Base-by-base conservation (phyloP, 2,113 vertebrate genomes). In the Pangasianodon hypophthalmus region DNA sequence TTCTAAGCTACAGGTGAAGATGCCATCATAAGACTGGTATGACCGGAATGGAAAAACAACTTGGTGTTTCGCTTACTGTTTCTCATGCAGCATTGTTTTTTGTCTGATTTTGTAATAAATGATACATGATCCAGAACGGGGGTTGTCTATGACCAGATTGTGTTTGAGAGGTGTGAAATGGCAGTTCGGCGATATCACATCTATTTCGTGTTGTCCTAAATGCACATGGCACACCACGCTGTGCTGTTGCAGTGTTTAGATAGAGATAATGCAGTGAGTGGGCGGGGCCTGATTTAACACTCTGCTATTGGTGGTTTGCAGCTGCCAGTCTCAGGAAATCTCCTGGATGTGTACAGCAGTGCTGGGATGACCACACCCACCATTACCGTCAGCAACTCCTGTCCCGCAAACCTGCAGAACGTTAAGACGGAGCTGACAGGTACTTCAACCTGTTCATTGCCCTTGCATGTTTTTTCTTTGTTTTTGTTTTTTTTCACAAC, bases 361-460 rank as follows among this genome's bases (percentile, higher is more conserved):
- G 88, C 94, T 24, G 95, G 95, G 2, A 93, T 95, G 92, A 85
- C 95, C 46, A 93, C 95, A 0, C 95, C 96, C 29, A 93, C 94
- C 54, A 91, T 97, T 88, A 94, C 95, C 1, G 92, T 96, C 88
- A 98, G 97, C 93, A 98, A 97, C 95, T 98, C 97, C 87, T 98
- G 97, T 85, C 97, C 97, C 0, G 97, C 97, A 3, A 95, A 98
- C 90, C 95, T 98, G 87, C 95, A 96, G 19, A 94, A 94, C 16
- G 93, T 97, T 92, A 98, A 97, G 93, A 94, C 48, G 3, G 97
- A 98, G 92, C 91, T 97, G 87, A 95, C 91, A 4, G 97, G 97
- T 97, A 48, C 24, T 50, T 87, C 32, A 29, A 32, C 24, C 48
- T 62, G 32, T 32, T 84, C 54, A 26, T 60, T 10, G 2, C 2